Base-by-base conservation (phyloP, 2,113 vertebrate genomes). In the Zapus hudsonius region DNA sequence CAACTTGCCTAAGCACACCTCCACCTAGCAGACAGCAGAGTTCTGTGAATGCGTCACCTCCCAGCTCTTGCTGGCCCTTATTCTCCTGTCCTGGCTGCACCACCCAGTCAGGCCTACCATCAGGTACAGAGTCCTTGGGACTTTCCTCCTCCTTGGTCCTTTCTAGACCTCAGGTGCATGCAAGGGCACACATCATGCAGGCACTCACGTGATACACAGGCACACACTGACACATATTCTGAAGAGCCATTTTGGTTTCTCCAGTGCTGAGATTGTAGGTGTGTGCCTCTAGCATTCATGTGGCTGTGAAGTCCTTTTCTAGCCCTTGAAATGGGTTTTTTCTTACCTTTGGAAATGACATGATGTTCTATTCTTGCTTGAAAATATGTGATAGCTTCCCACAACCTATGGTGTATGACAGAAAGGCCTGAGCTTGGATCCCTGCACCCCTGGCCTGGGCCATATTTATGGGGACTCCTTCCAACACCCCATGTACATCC, bases 291-390 rank as follows among this genome's bases (percentile, higher is more conserved):
- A n/a, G 4, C 31, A 47, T 40, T 4, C 11, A 3, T 0, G 25
- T 64, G 84, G 57, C 36, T n/a, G 17, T 36, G 25, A 90, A 73
- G 79, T 84, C 27, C n/a, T 94, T 94, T 73, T 84, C 81, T 19
- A 40, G 66, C 20, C 40, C 69, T 75, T 59, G 80, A 38, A 25
- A 69, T 78, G 55, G n/a, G n/a, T n/a, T 47, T 67, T n/a, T 42
- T 78, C 57, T 69, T 10, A 2, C 52, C 64, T 82, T 86, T 38
- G 20, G 29, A 89, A 80, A 79, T 86, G 23, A n/a, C 52, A 22
- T 31, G 33, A 83, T 79, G 31, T 59, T 74, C 69, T 61, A n/a
- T 42, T 25, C n/a, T 79, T 86, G 47, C 33, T 85, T 90, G 13
- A 74, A 79, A 38, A 63, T 36, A 47, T 47, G 42, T n/a, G 25